phyloP scores from a whole-genome alignment of 2,113 vertebrate genomes.

The Globicephala melas region DNA sequence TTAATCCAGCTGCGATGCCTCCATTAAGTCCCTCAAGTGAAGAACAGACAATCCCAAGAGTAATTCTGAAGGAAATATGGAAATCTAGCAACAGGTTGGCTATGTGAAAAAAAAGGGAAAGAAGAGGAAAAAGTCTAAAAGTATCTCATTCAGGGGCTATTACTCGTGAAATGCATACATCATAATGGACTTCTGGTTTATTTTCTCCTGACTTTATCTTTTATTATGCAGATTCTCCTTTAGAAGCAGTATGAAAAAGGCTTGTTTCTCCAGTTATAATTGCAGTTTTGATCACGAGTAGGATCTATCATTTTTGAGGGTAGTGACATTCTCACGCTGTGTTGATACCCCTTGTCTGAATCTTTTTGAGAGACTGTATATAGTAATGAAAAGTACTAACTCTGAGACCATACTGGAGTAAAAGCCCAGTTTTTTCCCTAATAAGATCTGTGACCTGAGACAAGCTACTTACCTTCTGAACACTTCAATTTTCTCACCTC shows the following conservation, averaged over 20 bases:
- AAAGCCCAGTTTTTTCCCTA: neutral
- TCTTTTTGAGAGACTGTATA: neutral
- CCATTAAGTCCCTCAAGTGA: neutral
- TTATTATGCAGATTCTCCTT: neutral
- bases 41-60: neutral
- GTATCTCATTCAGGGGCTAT: neutral
- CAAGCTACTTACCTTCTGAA: neutral
- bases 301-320: neutral
- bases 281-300: neutral
- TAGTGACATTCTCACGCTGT: constrained; percentile 11
- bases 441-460: neutral
- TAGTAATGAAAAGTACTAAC: neutral
- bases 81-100: neutral
- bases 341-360: neutral
- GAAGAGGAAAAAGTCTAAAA: neutral
- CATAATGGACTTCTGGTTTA: neutral
- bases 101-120: neutral
- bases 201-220: neutral
- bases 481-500: neutral
- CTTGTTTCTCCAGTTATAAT: neutral
- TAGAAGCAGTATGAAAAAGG: neutral
- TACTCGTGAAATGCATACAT: neutral
- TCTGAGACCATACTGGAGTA: neutral
- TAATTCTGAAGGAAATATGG: neutral
- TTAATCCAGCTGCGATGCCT: neutral